These are phyloP conservation scores for Tragelaphus buxtoni DNA, from an alignment of 2,113 vertebrate species.

Conservation along the genomic window DNA sequence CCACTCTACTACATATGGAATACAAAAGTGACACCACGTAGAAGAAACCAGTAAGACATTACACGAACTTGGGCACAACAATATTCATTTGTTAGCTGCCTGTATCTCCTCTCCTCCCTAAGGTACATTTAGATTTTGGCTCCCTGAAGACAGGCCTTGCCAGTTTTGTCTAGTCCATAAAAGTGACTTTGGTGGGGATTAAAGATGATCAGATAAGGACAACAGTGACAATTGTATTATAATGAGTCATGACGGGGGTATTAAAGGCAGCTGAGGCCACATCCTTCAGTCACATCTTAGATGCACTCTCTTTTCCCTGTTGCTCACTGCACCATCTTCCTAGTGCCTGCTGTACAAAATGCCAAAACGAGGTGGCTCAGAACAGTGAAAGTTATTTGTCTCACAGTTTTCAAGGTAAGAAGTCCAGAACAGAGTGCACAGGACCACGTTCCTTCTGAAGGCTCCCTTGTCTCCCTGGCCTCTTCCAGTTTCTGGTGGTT, in stretches of 20 bases:
- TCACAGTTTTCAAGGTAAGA: not conserved
- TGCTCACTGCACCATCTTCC: not conserved
- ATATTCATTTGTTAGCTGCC: not conserved
- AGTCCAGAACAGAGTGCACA: not conserved
- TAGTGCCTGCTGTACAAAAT: not conserved
- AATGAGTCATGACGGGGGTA: too few relatives aligned
- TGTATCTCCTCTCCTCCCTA: not conserved
- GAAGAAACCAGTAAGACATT: not conserved
- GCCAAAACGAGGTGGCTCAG: not conserved
- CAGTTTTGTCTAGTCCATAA: too few relatives aligned
- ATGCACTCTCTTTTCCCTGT: accelerated
- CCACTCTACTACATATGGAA: not conserved
- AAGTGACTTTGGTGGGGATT: not conserved
- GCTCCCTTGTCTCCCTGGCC: not conserved
- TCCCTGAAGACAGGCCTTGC: not conserved
- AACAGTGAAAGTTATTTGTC: not conserved
- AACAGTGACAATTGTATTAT: not conserved
- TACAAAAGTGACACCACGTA: not conserved
- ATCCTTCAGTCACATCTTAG: not conserved
- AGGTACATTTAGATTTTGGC: not conserved
- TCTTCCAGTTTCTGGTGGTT: not conserved
- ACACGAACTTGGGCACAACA: not conserved
- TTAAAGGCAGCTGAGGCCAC: not conserved
- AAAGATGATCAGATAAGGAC: not conserved
- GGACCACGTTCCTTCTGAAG: accelerated